Base-by-base conservation (phyloP, 1,140 invertebrate genomes). In the Oscheius sp. region DNA sequence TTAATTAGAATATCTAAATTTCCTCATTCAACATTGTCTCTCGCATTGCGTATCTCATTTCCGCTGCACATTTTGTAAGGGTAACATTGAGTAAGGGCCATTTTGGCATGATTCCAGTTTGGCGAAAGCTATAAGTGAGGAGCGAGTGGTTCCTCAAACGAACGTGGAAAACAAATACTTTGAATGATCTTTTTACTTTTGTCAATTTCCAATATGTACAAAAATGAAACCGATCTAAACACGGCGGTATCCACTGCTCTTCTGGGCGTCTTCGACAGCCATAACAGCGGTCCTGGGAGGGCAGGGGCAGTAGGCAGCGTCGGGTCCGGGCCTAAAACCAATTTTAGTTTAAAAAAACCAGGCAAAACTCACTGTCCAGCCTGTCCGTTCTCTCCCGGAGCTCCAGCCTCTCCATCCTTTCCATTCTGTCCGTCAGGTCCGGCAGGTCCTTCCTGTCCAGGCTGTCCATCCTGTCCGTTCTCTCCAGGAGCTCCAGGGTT, bases 361-460 rank as follows among this genome's bases (percentile, higher is more conserved):
- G 15, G 23, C 10, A 32, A 62, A 32, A 62, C 32, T 29, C 28
- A 62, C 59, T 23, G 29, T 34, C 65, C 45, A 55, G 34, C 34
- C 13, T 49, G n/a, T n/a, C n/a, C n/a, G n/a, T n/a, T n/a, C n/a
- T n/a, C 42, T 63, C 68, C 68, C 31, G 68, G 58, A 31, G 34
- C 68, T 62, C 68, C 68, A 28, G 58, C 32, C 23, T 28, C 20
- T 68, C 67, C 67, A 42, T 35, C 26, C 26, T 46, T 18, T 49
- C 71, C 70, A 1, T 49, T 32, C 20, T 59, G 42, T 29, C 66
- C 72, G 31, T 66, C 42, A 31, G 42, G 20, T 45, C 65, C 65
- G 23, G 73, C 31, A 23, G 34, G 66, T 29, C 77, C 77, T 66
- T 75, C 78, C 71, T 76, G 13, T 76, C 78, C 63, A 73, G 80